Percentiles rank a stretch among this genome's conserved stretches.
These are phyloP conservation scores for Lutraria lutraria DNA, from an alignment of 2,888 invertebrate species.

Conservation along the genomic window DNA sequence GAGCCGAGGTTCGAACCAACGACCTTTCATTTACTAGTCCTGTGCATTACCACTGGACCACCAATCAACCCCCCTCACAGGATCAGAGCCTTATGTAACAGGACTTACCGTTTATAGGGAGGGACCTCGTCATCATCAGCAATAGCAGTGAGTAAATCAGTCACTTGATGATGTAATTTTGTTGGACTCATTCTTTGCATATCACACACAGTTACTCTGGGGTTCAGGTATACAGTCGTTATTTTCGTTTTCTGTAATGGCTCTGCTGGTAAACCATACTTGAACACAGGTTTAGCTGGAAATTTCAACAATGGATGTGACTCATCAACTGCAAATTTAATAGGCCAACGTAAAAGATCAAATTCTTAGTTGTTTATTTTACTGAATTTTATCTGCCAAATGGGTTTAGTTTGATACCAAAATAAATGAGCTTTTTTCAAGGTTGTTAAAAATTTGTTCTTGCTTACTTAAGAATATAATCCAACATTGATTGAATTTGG, in stretches of 20 bases:
- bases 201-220: constrained; percentile 43
- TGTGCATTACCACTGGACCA: too few species aligned
- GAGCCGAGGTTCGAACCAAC: too few species aligned
- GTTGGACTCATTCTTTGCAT: constrained; percentile 66
- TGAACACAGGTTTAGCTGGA: constrained; percentile 36
- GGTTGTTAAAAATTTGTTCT: too few species aligned
- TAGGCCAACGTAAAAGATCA: too few species aligned
- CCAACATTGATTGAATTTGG: too few species aligned
- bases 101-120: constrained; percentile 42
- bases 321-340: constrained; percentile 53
- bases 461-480: too few species aligned
- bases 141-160: constrained; percentile 58
- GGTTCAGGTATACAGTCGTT: constrained; percentile 55
- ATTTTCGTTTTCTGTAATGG: constrained; percentile 36
- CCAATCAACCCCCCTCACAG: too few species aligned
- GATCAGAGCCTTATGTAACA: background rate
- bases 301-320: constrained; percentile 59
- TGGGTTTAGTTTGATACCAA: background rate
- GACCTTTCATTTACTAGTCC: too few species aligned
- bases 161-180: constrained; percentile 61
- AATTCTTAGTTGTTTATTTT: too few species aligned
- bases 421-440: too few species aligned
- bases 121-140: constrained; percentile 56
- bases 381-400: too few species aligned
- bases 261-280: constrained; percentile 38